Evolutionary conservation across 2,888 invertebrate genomes (phyloP), one percentile per base, ranked within the genome.

Genomic region (Pheosia gnoma): DNA sequence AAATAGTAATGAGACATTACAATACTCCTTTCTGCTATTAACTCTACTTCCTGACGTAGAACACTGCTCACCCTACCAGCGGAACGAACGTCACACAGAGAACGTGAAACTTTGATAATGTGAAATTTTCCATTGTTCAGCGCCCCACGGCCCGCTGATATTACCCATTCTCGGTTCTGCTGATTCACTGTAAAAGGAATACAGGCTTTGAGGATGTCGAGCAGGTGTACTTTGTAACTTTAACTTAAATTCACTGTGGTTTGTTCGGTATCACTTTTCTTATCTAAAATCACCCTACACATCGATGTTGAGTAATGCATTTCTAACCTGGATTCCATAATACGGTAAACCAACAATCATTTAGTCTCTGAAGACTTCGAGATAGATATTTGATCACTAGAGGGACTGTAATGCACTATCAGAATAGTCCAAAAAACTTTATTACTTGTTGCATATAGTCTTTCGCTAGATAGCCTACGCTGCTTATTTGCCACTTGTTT

Each of bases 31-130:
- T 25, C 51, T 25, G 7, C 8, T 57, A 59, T 57, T 47, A 36
- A 36, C 13, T 25, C 51, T 51, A 9, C 25, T 51, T 25, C 51
- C 25, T 25, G 4, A n/a, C 13, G 13, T 49, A 8, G 13, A 25
- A 51, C n/a, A 51, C 51, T 51, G 51, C 51, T 25, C 13, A 8
- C 55, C 7, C 55, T 7, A n/a, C 11, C n/a, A 55, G 55, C 55
- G 55, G 55, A 55, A 55, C 55, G 39, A 55, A 4, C 38, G 39
- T 55, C 55, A 39, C 13, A 39, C 39, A 39, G 55, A 39, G 55
- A 55, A 55, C 55, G 55, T 55, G 55, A 55, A 55, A 55, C 55
- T 55, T 55, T 55, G 55, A 55, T 55, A 55, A 55, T 55, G 39
- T 39, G 55, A 55, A 55, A 55, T 55, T 55, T 55, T 55, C 55